Evolutionary conservation across 2,797 vertebrate species (phyloP), one percentile per base, ranked within the genome.

Genomic region (Thripadectes ignobilis): DNA sequence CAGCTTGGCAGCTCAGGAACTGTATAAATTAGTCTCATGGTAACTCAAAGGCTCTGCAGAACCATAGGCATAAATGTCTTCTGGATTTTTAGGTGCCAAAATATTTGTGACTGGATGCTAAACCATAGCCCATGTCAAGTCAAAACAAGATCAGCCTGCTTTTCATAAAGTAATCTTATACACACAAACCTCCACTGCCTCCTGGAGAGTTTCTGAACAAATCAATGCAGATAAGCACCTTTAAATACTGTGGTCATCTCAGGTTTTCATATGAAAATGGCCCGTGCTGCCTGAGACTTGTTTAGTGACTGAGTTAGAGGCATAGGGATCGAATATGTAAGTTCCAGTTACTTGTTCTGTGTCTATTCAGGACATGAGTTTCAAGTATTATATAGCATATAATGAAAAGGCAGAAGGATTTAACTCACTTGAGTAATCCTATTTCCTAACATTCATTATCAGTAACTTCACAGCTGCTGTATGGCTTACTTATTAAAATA

Each of bases 371-470:
- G 66, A 89, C 16, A 24, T 34, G 39, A 85, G 29, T 74, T 88
- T 72, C 2, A 4, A 91, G 43, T 78, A 88, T 84, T 89, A 92
- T 72, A 62, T 43, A 45, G 20, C 6, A 4, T 87, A 76, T 86
- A 94, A 66, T 77, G 52, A 91, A 85, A 94, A 93, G 77, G 76
- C 46, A 94, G 82, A 96, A 94, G 94, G 88, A 96, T 96, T 97
- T 96, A 94, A 91, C 78, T 95, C 93, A 85, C 88, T 86, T 93
- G 51, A 97, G 62, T 95, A 96, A 97, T 95, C 89, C 66, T 88
- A 91, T 95, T 97, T 95, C 81, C 62, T 91, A 95, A 79, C 27
- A 72, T 87, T 93, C 90, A 95, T 95, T 96, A 97, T 95, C 94
- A 97, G 92, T 88, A 92, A 93, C 52, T 94, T 96, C 72, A 82